A percentile compares a stretch with the other conserved stretches of the same genome.
Conservation (phyloP, 92 coral and sea anemone genomes). For the Porites lobata region DNA sequence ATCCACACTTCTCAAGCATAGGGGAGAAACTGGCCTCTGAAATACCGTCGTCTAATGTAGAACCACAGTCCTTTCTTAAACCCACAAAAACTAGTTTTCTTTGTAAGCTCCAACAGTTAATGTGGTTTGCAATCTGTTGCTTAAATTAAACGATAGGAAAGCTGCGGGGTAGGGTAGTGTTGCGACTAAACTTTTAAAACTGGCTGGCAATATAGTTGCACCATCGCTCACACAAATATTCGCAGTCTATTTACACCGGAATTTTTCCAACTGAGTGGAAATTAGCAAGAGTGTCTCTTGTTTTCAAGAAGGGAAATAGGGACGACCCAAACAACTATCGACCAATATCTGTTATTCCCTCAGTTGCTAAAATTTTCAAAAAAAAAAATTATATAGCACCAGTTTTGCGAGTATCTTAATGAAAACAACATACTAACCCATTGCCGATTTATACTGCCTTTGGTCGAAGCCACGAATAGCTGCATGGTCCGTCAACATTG, state of each 20-base stretch:
- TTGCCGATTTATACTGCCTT: constrained; percentile 46
- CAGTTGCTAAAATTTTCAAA: constrained; percentile 3
- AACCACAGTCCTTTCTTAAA: constrained; percentile 6
- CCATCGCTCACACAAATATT: constrained; percentile 18
- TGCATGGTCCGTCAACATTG: constrained; percentile 44
- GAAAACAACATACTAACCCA: constrained; percentile 36
- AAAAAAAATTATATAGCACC: constrained; percentile 7
- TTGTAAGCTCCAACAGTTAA: background rate
- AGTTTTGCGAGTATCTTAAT: constrained; percentile 14
- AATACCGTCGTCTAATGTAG: constrained; percentile 12
- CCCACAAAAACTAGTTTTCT: constrained; percentile 5
- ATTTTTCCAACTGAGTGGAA: constrained; percentile 9
- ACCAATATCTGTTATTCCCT: background rate
- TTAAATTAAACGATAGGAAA: background rate
- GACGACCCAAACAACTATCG: constrained; percentile 3
- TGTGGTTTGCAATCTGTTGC: background rate
- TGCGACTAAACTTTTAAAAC: background rate
- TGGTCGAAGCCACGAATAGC: constrained; percentile 51
- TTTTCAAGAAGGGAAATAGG: constrained; percentile 4
- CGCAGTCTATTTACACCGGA: background rate
- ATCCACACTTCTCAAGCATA: constrained; percentile 6
- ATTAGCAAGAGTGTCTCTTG: constrained; percentile 1
- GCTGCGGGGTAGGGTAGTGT: background rate
- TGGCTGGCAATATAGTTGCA: constrained; percentile 2
- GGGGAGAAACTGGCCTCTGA: constrained; percentile 12